Evolutionary conservation across 2,888 invertebrate genomes (phyloP), one percentile per base, ranked within the genome.

Genomic region (Eutolmus rufibarbis): DNA sequence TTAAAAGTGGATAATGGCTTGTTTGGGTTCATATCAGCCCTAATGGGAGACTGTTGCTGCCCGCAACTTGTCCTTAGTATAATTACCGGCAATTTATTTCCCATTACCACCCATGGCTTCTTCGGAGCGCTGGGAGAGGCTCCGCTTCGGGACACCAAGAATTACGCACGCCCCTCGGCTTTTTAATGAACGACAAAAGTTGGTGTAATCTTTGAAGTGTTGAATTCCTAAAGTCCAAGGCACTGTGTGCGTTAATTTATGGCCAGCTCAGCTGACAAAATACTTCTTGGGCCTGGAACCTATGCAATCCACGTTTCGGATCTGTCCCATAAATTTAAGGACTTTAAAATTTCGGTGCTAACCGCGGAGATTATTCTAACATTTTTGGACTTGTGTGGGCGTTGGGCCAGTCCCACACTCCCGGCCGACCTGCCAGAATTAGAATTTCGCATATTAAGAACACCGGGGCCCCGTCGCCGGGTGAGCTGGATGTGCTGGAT

Each of bases 11-110:
- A 85, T 85, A 85, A 85, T 85, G 74, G 82, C 74, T 85, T 85
- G 85, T 85, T 84, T 74, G 74, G 74, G 74, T n/a, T 74, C 85
- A 85, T 85, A 85, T 85, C 74, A 19, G 31, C 74, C 85, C 19
- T 85, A 85, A 85, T 85, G 85, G 85, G 74, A 46, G 74, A 74
- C 74, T 85, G 74, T 74, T 85, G 85, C 85, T 85, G 74, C 14
- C 85, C 43, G 31, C 85, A 85, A 37, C 57, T 28, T 85, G 74
- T 74, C 74, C 74, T 85, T 85, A 85, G 28, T 31, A 74, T 86
- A 88, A 88, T 88, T 88, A 88, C 86, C 76, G 57, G 82, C 77
- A 86, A 88, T 88, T 88, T 88, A 88, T 88, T 86, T 88, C 77
- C 77, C 88, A 88, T 88, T 88, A 88, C 86, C 88, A 85, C 81